Percentiles rank a stretch among this genome's conserved stretches.
These are phyloP conservation scores for Echinarachnius parma DNA, from an alignment of 53 echinoderm and acorn worm genomes.

Conservation along the genomic window DNA sequence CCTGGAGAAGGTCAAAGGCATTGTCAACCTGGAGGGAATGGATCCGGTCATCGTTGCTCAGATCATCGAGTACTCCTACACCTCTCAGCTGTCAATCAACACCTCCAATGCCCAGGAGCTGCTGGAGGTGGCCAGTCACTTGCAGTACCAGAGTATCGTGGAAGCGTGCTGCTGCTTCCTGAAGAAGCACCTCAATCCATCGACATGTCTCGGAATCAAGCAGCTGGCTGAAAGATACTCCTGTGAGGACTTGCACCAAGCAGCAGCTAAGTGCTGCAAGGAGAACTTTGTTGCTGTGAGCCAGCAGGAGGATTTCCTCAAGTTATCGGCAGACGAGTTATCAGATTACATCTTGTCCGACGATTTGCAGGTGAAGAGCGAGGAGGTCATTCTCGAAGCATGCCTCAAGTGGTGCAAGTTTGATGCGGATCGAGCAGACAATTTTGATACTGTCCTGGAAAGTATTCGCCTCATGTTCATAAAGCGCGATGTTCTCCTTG, in stretches of 20 bases:
- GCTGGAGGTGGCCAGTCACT: conserved; percentile 58
- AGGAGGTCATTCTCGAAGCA: conserved; percentile 55
- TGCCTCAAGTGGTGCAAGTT: conserved; percentile 54
- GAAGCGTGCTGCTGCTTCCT: conserved; percentile 72
- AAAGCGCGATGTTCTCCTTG: conserved; percentile 51
- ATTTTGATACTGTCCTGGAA: conserved; percentile 37
- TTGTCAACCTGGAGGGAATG: conserved; percentile 56
- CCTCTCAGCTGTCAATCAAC: conserved; percentile 59
- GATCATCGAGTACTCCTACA: conserved; percentile 80
- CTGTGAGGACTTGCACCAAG: conserved; percentile 39
- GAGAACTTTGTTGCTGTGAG: conserved; percentile 56
- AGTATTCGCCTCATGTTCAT: conserved; percentile 61
- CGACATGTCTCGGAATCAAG: conserved; percentile 75
- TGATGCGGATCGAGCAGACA: conserved; percentile 25
- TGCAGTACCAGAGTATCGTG: conserved; percentile 71
- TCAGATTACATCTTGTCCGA: conserved; percentile 66
- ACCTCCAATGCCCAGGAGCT: conserved; percentile 70
- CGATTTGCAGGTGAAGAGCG: conserved; percentile 51
- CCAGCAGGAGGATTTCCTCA: conserved; percentile 65
- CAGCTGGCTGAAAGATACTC: conserved; percentile 63
- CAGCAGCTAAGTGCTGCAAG: conserved; percentile 50
- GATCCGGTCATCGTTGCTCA: conserved; percentile 43
- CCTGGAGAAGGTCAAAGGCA: conserved; percentile 68
- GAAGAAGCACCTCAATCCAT: conserved; percentile 62
- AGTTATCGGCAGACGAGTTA: conserved; percentile 47